A percentile compares a stretch with the other conserved stretches of the same genome.
Conservation (phyloP, 2,797 vertebrate genomes). For the Sparus aurata region DNA sequence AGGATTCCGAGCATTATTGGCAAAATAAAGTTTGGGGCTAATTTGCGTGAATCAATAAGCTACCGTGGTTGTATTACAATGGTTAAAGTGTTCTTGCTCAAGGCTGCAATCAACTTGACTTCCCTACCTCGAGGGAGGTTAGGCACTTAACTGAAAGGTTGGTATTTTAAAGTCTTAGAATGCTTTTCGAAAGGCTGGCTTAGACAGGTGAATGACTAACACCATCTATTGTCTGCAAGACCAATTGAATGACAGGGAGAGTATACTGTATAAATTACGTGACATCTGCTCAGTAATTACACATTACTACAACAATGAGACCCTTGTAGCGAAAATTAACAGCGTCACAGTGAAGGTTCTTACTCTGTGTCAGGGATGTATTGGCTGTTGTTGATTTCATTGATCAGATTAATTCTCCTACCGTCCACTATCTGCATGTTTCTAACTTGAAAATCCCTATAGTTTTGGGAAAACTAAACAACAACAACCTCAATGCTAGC, state of each 20-base stretch:
- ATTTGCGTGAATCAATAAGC: not conserved
- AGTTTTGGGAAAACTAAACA: too few species aligned
- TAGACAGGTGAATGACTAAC: not conserved
- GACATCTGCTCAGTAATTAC: too few species aligned
- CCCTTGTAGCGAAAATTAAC: not conserved
- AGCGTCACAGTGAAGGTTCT: not conserved
- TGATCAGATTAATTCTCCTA: too few species aligned
- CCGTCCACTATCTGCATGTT: too few species aligned
- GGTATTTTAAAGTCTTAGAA: conserved; percentile 7
- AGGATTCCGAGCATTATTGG: not conserved
- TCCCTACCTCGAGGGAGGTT: not conserved
- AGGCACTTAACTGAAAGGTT: not conserved
- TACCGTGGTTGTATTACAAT: not conserved
- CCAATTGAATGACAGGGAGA: too few species aligned
- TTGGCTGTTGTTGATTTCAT: not conserved
- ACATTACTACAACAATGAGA: not conserved
- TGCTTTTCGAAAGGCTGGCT: not conserved
- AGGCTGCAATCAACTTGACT: not conserved
- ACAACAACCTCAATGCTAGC: too few species aligned
- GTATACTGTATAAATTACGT: too few species aligned
- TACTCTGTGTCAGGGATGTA: not conserved
- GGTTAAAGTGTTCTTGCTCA: not conserved
- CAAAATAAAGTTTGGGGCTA: not conserved
- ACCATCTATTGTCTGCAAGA: not conserved
- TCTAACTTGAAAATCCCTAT: too few species aligned